Conservation (phyloP, 2,888 invertebrate species). For the Aphidoletes aphidimyza region DNA sequence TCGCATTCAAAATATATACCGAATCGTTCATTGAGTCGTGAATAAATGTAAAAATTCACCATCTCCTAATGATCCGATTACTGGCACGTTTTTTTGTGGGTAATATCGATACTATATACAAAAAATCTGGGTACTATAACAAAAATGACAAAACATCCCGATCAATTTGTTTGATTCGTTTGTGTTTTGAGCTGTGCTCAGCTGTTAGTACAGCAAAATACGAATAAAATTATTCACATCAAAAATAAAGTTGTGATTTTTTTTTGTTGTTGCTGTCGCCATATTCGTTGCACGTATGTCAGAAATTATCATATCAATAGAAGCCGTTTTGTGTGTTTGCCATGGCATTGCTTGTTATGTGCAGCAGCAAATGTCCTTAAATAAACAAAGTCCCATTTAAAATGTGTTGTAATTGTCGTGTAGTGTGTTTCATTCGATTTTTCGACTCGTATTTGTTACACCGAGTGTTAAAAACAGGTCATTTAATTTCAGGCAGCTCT, state of each 20-base stretch:
- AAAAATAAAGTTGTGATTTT: not conserved
- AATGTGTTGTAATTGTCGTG: constrained; percentile 52
- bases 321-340: constrained; percentile 25
- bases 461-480: not conserved
- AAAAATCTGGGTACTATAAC: not conserved
- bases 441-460: not conserved
- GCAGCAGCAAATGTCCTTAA: constrained; percentile 40
- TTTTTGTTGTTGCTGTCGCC: not conserved
- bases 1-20: not conserved
- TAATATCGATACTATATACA: not conserved
- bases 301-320: constrained; percentile 52
- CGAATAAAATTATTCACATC: constrained; percentile 3
- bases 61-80: not conserved
- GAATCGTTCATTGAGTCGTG: not conserved
- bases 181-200: constrained; percentile 15
- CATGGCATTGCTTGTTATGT: too few relatives aligned
- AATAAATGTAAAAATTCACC: not conserved
- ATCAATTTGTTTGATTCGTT: too few relatives aligned
- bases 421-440: constrained; percentile 22
- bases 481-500: constrained; percentile 6
- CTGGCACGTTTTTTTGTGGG: not conserved
- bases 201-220: not conserved
- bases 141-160: not conserved
- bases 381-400: constrained; percentile 53
- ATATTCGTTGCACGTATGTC: constrained; percentile 30